Evolutionary conservation across 2,113 vertebrate genomes (phyloP), one percentile per base, ranked within the genome.

Genomic region (Monopterus albus): DNA sequence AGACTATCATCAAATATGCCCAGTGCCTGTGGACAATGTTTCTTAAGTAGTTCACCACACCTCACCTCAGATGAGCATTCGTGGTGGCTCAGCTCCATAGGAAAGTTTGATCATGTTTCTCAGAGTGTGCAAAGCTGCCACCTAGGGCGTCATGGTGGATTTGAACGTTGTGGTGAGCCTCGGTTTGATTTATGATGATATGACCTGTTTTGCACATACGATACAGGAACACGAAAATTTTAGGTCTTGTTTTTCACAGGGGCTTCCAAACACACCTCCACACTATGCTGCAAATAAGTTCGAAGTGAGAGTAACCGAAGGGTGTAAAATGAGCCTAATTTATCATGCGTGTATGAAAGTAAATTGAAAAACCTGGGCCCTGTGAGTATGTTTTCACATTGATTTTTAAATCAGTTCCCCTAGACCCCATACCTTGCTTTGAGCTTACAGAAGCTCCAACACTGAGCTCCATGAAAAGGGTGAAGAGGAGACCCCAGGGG

Each of bases 401-500:
- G 39, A 55, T 36, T 62, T 58, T 64, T 63, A 62, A 76, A 79
- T 55, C 23, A 39, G 65, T 75, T 76, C 39, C 18, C 25, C 13
- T n/a, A 14, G 53, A 60, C 31, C 78, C 33, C 72, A 58, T 56
- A 53, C 59, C 26, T 79, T 55, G 45, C 11, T 39, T 46, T 5
- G 0, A 63, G 57, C 26, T 82, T 57, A 65, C 75, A 78, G 75
- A 58, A 81, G 81, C 62, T 58, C 21, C 31, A 63, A 58, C 42
- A 5, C 47, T 72, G 69, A 81, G 69, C 69, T 83, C 58, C 74
- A 68, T 77, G 76, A 81, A 84, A 82, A 81, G 42, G 49, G 45
- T 77, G 53, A 47, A 18, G 50, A 59, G 36, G 50, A 61, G 35
- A 81, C 76, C 56, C 38, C 17, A 9, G 81, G 82, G 78, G 50